Base-by-base conservation (phyloP, 2,797 vertebrate genomes). In the Momotus momota region DNA sequence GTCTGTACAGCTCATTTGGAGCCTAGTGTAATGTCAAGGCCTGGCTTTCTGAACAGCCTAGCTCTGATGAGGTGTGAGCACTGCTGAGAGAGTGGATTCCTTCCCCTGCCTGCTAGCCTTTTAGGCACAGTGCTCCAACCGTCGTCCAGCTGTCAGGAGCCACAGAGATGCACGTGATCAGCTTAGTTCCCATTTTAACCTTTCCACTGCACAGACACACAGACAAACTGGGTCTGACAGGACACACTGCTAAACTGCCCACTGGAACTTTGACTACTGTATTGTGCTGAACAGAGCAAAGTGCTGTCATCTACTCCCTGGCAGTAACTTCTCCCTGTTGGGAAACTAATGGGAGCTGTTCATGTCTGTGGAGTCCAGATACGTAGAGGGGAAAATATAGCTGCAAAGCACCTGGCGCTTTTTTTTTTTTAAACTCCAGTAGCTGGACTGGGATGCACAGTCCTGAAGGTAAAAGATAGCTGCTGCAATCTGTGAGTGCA, bases 161-260 rank as follows among this genome's bases (percentile, higher is more conserved):
- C 33, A 46, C 0, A 0, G 79, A 78, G 72, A 89, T 91, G 79
- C 92, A 91, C 3, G 15, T 85, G 94, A 92, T 72, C 88, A 91
- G 74, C 72, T 91, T 65, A 58, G 74, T 83, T 95, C 51, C 43
- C 35, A 14, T 82, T 94, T 85, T 89, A 95, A 95, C 92, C 86
- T 97, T 96, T 91, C 93, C 57, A 92, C 67, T 86, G 74, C 90
- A 94, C 88, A 83, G 71, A 84, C 90, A 85, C 46, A 61, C 57
- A 91, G 86, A 85, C 93, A 95, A 96, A 92, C 86, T 23, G 49
- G 41, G 92, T 91, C 93, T 96, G 95, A 95, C 88, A 95, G 94
- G 92, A 85, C 93, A 91, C 86, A 54, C 65, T 90, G 78, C 86
- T 89, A 77, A 95, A 81, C 78, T 95, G 88, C 57, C 93, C 74